These are phyloP conservation scores for Lucilia sericata DNA, from an alignment of 1,140 invertebrate genomes.

Conservation along the genomic window DNA sequence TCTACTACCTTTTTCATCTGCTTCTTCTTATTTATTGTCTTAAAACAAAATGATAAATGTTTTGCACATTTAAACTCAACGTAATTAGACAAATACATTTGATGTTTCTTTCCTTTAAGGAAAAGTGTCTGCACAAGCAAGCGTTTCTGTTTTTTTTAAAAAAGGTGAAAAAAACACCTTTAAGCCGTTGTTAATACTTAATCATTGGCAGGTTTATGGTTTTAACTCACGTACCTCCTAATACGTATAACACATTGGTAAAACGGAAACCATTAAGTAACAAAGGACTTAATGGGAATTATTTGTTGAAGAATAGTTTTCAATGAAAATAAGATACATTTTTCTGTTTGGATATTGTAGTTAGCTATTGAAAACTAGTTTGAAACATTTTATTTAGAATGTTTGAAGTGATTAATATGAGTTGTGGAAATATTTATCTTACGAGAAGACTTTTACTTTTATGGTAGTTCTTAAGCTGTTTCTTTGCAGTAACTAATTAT, in stretches of 20 bases:
- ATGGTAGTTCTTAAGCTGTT: too few relatives aligned
- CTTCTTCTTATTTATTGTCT: background rate
- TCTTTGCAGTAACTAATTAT: too few relatives aligned
- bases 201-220: background rate
- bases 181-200: constrained; percentile 4
- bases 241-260: too few relatives aligned
- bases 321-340: too few relatives aligned
- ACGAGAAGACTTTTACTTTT: too few relatives aligned
- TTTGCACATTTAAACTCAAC: background rate
- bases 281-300: background rate
- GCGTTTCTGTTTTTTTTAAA: background rate
- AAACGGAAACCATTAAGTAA: background rate
- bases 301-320: too few relatives aligned
- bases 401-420: too few relatives aligned
- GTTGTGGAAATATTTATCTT: too few relatives aligned
- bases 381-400: too few relatives aligned
- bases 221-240: background rate
- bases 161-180: background rate
- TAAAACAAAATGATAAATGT: constrained; percentile 14
- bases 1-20: too few relatives aligned
- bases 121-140: background rate
- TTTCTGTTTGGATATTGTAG: too few relatives aligned
- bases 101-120: constrained; percentile 15
- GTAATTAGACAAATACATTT: background rate
- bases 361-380: too few relatives aligned